Evolutionary conservation across 2,797 vertebrate species (phyloP).

Genomic region (Pyrrhura leucotis): DNA sequence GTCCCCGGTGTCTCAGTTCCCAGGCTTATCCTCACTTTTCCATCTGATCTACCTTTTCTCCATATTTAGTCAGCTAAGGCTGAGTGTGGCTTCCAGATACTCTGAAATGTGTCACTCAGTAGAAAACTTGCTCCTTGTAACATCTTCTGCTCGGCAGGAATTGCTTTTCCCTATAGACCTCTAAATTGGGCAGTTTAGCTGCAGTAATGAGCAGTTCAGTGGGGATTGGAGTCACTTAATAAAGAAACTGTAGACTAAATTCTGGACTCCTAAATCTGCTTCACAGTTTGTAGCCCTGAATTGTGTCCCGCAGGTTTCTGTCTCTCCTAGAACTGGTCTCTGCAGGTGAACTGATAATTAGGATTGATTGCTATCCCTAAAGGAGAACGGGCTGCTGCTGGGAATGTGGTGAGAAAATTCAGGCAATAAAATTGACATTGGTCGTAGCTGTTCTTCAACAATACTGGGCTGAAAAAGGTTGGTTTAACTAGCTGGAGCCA

Average conservation of each 20-base stretch:
- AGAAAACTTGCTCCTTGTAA: background rate
- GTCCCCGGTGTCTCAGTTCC: background rate
- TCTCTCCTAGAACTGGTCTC: background rate
- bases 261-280: background rate
- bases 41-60: constrained; percentile 43
- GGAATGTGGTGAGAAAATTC: background rate
- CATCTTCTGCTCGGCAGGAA: background rate
- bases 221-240: background rate
- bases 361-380: background rate
- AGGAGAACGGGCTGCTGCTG: background rate
- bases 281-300: background rate
- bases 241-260: background rate
- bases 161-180: background rate
- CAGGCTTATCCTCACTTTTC: constrained; percentile 33
- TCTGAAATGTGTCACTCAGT: background rate
- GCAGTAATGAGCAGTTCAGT: background rate
- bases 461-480: background rate
- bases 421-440: background rate
- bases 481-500: background rate
- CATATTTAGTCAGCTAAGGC: constrained; percentile 48
- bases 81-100: constrained; percentile 15
- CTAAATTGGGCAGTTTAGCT: background rate
- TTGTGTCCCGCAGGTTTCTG: background rate
- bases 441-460: background rate
- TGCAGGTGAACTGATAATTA: background rate